Conservation (phyloP, 2,888 invertebrate genomes). For the Gastrophysa polygoni region DNA sequence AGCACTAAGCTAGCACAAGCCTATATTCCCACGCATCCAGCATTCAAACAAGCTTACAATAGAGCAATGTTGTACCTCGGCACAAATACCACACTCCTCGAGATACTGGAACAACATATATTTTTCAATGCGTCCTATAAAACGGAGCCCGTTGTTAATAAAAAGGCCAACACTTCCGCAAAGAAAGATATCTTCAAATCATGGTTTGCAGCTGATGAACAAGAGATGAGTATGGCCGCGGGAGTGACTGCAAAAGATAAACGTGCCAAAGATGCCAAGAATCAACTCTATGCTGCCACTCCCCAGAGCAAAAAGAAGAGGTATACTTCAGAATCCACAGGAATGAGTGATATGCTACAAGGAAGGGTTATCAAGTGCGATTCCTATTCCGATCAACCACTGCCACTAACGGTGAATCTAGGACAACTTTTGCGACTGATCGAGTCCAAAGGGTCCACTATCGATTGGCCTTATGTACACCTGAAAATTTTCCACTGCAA, state of each 20-base stretch:
- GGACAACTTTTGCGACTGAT: slow-evolving; percentile 55
- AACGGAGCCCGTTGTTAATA: slow-evolving; percentile 37
- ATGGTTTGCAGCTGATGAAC: slow-evolving; percentile 57
- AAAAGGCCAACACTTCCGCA: slow-evolving; percentile 31
- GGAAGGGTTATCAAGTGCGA: slow-evolving; percentile 54
- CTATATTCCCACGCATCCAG: slow-evolving; percentile 65
- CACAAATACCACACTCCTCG: slow-evolving; percentile 75
- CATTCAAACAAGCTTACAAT: slow-evolving; percentile 74
- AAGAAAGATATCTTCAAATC: slow-evolving; percentile 50
- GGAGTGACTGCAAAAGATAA: slow-evolving; percentile 90
- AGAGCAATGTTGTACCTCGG: slow-evolving; percentile 76
- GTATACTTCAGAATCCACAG: slow-evolving; percentile 34
- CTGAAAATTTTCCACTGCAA: slow-evolving; percentile 55
- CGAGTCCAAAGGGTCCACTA: slow-evolving; percentile 48
- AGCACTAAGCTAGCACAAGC: slow-evolving; percentile 51
- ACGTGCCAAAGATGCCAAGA: slow-evolving; percentile 81
- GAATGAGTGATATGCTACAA: slow-evolving; percentile 47
- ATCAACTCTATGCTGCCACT: slow-evolving; percentile 57
- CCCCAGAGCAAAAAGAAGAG: slow-evolving; percentile 56
- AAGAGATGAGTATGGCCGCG: slow-evolving; percentile 75
- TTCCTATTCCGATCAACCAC: slow-evolving; percentile 51
- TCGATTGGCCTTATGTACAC: slow-evolving; percentile 57
- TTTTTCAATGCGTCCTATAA: slow-evolving; percentile 52
- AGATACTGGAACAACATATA: slow-evolving; percentile 71
- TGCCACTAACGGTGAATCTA: slow-evolving; percentile 53